A percentile compares a stretch with the other conserved stretches of the same genome.
Conservation (phyloP, 1,140 invertebrate species). For the Macrotrachela quadricornifera region DNA sequence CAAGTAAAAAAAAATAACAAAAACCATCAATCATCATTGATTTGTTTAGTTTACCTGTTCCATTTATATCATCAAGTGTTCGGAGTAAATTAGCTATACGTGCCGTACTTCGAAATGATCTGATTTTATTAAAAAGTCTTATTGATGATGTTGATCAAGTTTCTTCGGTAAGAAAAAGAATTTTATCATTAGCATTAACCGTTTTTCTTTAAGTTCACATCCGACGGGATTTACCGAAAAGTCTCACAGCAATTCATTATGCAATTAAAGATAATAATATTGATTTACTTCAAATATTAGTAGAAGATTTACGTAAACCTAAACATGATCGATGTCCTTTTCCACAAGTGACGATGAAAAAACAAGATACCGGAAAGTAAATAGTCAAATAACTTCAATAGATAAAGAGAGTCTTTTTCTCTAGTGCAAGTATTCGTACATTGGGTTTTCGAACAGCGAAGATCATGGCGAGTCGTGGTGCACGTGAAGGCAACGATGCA, state of each 20-base stretch:
- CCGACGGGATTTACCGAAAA: constrained; percentile 6
- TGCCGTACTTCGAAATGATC: constrained; percentile 24
- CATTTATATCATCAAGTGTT: constrained; percentile 28
- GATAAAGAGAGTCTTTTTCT: constrained; percentile 3
- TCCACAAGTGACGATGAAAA: constrained; percentile 12
- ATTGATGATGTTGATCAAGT: constrained; percentile 22
- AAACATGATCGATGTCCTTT: background rate
- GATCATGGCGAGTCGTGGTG: constrained; percentile 26
- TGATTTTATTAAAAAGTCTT: constrained; percentile 19
- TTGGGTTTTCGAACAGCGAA: constrained; percentile 22
- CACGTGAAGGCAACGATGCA: constrained; percentile 33
- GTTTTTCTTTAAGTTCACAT: too few species aligned
- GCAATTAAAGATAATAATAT: constrained; percentile 23
- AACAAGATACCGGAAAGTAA: constrained; percentile 13
- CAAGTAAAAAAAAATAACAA: constrained; percentile 20
- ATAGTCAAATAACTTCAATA: constrained; percentile 16
- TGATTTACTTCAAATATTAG: constrained; percentile 19
- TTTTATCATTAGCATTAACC: too few species aligned
- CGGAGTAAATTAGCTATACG: constrained; percentile 29
- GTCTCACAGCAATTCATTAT: constrained; percentile 20
- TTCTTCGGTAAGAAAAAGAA: too few species aligned
- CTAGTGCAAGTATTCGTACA: constrained; percentile 16
- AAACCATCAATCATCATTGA: too few species aligned
- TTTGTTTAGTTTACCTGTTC: too few species aligned
- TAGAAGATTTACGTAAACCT: constrained; percentile 14